phyloP scores from a whole-genome alignment of 35 echinoderm and acorn worm species.

The Holothuria glaberrima region DNA sequence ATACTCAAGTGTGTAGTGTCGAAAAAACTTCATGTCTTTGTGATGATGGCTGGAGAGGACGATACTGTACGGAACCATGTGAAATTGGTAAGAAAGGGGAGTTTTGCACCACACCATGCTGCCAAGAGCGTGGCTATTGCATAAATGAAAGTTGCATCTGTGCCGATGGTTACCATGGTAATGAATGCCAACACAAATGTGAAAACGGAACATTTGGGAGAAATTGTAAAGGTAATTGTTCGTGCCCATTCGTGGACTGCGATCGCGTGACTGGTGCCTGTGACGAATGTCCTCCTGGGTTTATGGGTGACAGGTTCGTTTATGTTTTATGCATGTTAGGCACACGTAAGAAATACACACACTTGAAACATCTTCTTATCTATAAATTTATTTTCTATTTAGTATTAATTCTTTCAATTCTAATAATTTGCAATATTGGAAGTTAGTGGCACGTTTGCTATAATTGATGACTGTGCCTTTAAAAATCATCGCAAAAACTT shows the following conservation, averaged over 20 bases:
- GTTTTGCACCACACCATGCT: background rate
- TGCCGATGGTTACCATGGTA: background rate
- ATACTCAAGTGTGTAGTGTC: background rate
- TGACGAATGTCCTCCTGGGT: background rate
- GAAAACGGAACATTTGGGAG: background rate
- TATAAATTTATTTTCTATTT: too few relatives aligned
- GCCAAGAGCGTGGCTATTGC: background rate
- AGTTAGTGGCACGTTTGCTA: too few relatives aligned
- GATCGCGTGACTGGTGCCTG: slow-evolving; percentile 19
- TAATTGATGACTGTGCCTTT: too few relatives aligned
- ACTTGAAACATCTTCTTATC: too few relatives aligned
- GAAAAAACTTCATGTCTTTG: background rate
- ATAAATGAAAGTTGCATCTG: background rate
- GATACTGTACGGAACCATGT: slow-evolving; percentile 2
- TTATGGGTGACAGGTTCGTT: background rate
- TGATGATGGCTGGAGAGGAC: background rate
- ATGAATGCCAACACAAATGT: background rate
- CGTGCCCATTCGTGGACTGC: background rate
- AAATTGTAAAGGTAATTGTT: background rate
- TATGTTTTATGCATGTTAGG: too few relatives aligned
- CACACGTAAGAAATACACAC: too few relatives aligned
- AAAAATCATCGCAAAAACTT: too few relatives aligned
- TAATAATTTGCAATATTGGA: too few relatives aligned
- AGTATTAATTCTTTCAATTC: too few relatives aligned
- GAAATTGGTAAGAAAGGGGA: background rate